Conservation (phyloP, 2,888 invertebrate genomes). For the Platycheirus rosarum region DNA sequence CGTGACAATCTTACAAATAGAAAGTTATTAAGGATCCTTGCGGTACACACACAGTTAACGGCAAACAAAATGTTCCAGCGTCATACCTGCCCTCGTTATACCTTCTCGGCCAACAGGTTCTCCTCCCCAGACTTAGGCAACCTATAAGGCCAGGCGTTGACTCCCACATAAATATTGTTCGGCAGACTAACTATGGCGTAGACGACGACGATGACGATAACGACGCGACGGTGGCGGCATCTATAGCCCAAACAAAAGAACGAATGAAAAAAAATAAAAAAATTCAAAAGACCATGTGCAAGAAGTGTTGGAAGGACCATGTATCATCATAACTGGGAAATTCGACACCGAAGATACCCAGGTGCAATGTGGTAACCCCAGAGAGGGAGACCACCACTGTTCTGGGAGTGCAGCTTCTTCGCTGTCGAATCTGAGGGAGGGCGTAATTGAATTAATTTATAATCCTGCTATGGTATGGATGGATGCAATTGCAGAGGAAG, state of each 20-base stretch:
- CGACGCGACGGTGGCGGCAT: constrained; percentile 55
- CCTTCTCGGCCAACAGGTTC: constrained; percentile 52
- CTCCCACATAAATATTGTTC: constrained; percentile 70
- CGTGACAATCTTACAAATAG: constrained; percentile 73
- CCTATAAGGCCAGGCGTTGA: constrained; percentile 26
- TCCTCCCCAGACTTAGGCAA: constrained; percentile 20
- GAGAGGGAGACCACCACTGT: constrained; percentile 57
- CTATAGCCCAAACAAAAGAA: constrained; percentile 30
- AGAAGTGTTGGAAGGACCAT: constrained; percentile 39
- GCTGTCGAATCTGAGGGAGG: constrained; percentile 58
- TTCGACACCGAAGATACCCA: constrained; percentile 52
- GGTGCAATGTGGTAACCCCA: constrained; percentile 40
- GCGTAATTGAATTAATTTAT: constrained; percentile 70
- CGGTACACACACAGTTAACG: constrained; percentile 58
- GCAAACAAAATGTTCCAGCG: constrained; percentile 54
- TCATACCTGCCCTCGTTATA: constrained; percentile 37
- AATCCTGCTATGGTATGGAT: constrained; percentile 40
- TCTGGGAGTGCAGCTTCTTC: constrained; percentile 33
- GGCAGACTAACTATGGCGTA: constrained; percentile 49
- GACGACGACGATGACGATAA: background rate
- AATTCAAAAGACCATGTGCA: constrained; percentile 37
- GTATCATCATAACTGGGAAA: constrained; percentile 53
- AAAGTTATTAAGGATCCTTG: constrained; percentile 72
- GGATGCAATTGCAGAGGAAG: constrained; percentile 2
- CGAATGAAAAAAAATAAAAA: constrained; percentile 7